Evolutionary conservation across 2,113 vertebrate genomes (phyloP), one percentile per base, ranked within the genome.

Genomic region (Rhinopomastus cyanomelas): DNA sequence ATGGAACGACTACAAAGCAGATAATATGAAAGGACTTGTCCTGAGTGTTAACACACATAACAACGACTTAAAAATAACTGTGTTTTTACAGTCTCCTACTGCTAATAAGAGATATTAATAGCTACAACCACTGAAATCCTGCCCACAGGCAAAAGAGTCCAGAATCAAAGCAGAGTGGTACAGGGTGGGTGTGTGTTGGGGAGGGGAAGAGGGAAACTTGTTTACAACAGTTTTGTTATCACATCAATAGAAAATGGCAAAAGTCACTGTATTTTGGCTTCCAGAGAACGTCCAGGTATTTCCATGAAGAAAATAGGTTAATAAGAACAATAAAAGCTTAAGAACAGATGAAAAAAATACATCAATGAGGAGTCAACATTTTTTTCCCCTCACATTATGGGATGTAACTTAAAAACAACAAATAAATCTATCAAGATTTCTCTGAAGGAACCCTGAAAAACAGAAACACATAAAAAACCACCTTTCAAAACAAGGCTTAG

Each of bases 31-130:
- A 90, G 37, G 52, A 59, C 42, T 79, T 88, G 42, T 91, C 48
- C 62, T 18, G n/a, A 72, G 79, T 52, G 59, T 62, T 79, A 95
- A 69, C 64, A 73, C 16, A 73, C 30, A 61, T 3, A 59, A 82
- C 91, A 94, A 74, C 0, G 1, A 79, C 66, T 90, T 75, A 61
- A 68, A 89, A 82, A 57, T 68, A 82, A 55, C n/a, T 42, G 10
- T 82, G 15, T 53, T 89, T 85, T 91, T 56, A 81, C 27, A 42
- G 17, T 81, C 32, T 75, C 61, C 57, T n/a, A 21, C n/a, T 88
- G 37, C n/a, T 66, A 84, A 27, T 44, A 81, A 30, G 55, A 72
- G 30, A 61, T 72, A 91, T 78, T 92, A 94, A 87, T 69, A 90
- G 55, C 34, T 76, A 57, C 20, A 89, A 75, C 5, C 37, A 72